Conservation (phyloP, 1,140 invertebrate genomes). For the Bombus huntii region DNA sequence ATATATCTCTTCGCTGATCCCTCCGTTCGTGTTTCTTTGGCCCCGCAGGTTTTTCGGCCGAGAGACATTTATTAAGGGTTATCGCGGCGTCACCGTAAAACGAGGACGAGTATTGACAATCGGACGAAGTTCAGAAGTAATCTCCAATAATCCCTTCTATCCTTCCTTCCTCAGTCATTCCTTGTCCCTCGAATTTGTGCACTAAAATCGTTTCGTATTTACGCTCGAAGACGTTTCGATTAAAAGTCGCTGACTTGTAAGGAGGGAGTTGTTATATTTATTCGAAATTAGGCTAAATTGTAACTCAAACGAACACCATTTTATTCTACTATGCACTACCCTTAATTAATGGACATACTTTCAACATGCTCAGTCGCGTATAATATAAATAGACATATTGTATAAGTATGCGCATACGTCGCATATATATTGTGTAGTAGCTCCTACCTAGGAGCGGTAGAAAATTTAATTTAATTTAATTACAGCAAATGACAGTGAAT, state of each 20-base stretch:
- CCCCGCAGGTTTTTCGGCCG: conserved; percentile 68
- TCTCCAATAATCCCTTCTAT: conserved; percentile 69
- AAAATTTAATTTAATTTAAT: neutral
- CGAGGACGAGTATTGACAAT: conserved; percentile 71
- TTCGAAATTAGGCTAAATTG: neutral
- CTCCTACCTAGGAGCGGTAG: too few relatives aligned
- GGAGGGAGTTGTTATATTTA: neutral
- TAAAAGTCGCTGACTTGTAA: neutral
- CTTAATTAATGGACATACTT: neutral
- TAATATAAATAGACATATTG: too few relatives aligned
- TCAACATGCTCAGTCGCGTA: neutral
- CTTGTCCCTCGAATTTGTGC: neutral
- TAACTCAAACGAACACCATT: neutral
- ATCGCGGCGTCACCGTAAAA: conserved; percentile 69
- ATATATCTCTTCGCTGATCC: conserved; percentile 70
- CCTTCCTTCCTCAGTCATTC: conserved; percentile 23
- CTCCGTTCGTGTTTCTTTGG: conserved; percentile 67
- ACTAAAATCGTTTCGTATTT: conserved; percentile 57
- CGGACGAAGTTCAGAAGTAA: conserved; percentile 69
- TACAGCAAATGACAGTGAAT: neutral
- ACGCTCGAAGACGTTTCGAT: conserved; percentile 37
- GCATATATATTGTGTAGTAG: neutral
- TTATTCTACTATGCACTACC: neutral
- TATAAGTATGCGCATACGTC: neutral
- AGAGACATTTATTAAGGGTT: conserved; percentile 72